Conservation (phyloP, 2,113 vertebrate species). For the Microcebus murinus region DNA sequence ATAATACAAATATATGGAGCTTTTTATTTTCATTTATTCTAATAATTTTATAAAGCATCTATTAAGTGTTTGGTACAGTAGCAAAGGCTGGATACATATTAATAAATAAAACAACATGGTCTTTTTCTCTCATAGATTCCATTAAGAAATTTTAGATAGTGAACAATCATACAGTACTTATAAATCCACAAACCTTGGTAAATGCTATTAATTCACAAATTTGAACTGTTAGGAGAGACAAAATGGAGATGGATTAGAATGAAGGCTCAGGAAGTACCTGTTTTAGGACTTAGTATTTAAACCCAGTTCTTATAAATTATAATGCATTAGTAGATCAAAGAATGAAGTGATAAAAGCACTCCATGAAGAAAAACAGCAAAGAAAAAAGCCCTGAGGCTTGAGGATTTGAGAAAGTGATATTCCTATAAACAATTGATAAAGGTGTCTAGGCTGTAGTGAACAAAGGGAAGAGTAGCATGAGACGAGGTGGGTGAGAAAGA, state of each 20-base stretch:
- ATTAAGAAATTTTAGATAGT: not conserved
- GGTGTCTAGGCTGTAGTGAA: not conserved
- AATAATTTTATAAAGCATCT: not conserved
- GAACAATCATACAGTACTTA: not conserved
- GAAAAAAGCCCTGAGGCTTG: not conserved
- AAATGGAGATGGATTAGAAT: not conserved
- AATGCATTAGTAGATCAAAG: not conserved
- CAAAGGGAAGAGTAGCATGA: not conserved
- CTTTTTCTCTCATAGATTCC: conserved; percentile 24
- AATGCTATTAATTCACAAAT: not conserved
- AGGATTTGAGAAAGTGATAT: not conserved
- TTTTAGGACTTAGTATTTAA: not conserved
- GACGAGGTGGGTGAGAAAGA: not conserved
- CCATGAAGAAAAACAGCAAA: not conserved
- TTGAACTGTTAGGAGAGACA: not conserved
- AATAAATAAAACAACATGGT: not conserved
- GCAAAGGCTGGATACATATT: not conserved
- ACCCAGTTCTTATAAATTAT: not conserved
- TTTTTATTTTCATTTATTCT: not conserved
- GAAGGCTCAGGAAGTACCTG: not conserved
- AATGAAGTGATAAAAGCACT: not conserved
- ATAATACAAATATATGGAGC: not conserved
- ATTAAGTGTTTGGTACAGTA: not conserved
- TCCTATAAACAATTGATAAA: not conserved
- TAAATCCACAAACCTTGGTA: not conserved